These are phyloP conservation scores for Alces alces DNA, from an alignment of 2,113 vertebrate species.

Conservation along the genomic window DNA sequence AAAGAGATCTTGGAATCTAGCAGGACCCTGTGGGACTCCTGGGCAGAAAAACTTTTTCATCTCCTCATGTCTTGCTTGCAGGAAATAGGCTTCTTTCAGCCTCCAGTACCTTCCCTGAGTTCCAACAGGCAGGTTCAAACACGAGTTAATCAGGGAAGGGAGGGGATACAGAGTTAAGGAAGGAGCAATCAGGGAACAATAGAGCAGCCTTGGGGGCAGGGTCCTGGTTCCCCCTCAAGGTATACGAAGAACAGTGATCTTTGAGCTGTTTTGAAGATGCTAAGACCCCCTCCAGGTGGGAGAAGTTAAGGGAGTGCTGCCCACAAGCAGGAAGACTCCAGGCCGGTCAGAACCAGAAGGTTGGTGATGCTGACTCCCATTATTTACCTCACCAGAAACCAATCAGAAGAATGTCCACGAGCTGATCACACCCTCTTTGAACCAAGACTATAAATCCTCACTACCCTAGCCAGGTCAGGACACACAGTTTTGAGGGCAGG, in stretches of 20 bases:
- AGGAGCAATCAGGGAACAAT: not conserved
- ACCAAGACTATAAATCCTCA: not conserved
- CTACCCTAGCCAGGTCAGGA: not conserved
- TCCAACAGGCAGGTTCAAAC: not conserved
- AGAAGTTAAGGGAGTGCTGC: not conserved
- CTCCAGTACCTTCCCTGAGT: not conserved
- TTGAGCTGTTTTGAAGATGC: not conserved
- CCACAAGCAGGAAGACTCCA: not conserved
- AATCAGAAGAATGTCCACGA: not conserved
- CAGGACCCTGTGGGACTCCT: not conserved
- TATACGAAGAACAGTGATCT: not conserved
- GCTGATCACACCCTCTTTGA: not conserved
- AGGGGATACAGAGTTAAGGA: not conserved
- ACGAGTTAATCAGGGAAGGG: not conserved
- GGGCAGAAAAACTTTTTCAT: not conserved
- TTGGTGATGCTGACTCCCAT: not conserved
- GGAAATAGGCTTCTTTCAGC: not conserved
- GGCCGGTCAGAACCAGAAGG: fast-evolving
- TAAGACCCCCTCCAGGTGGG: not conserved
- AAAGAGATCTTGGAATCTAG: not conserved
- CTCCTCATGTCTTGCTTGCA: not conserved
- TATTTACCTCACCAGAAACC: not conserved
- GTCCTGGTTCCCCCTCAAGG: not conserved
- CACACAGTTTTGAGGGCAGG: not conserved
- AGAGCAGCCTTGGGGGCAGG: not conserved